Evolutionary conservation across 2,797 vertebrate genomes (phyloP), one percentile per base, ranked within the genome.

Genomic region (Premnoplex brunnescens): DNA sequence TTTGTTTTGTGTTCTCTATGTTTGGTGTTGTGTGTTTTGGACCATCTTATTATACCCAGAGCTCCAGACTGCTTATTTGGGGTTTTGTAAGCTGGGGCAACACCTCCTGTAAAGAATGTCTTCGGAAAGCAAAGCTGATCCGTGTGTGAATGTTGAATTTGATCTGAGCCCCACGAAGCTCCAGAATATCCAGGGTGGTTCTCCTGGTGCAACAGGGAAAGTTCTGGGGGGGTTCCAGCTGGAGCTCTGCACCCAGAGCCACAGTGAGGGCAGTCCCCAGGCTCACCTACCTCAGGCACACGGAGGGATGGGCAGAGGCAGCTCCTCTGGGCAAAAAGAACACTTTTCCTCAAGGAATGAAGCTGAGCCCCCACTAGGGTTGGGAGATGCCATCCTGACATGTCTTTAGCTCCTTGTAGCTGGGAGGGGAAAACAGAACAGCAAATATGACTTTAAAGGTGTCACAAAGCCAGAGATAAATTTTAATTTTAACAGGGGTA

Each of bases 61-160:
- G 51, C 73, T 83, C 19, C 46, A 79, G 63, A 46, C 43, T 85
- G 82, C 85, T 76, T 8, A 12, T 92, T 85, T 88, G 64, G 79
- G 90, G 72, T 76, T 95, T 75, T 76, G 77, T 48, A 74, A 75
- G 78, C 85, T 46, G 37, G 51, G 91, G 43, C 82, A 81, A 80
- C 86, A 59, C 62, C 85, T 89, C 64, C 71, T 68, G 32, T 43
- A 56, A 76, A 71, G 56, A 75, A 48, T 6, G 39, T n/a, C 49
- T 93, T 81, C 39, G 80, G 71, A 63, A 80, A 78, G 58, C 54
- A 14, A 43, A 77, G 46, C 24, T 8, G 7, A 7, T 4, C 41
- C 22, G 7, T 56, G 19, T 12, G 56, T 43, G 52, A 9, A 8
- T 6, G 10, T 37, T 46, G 20, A 36, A 17, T 9, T 21, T 43